Base-by-base conservation (phyloP, 2,888 invertebrate species). In the Galerucella pusilla region DNA sequence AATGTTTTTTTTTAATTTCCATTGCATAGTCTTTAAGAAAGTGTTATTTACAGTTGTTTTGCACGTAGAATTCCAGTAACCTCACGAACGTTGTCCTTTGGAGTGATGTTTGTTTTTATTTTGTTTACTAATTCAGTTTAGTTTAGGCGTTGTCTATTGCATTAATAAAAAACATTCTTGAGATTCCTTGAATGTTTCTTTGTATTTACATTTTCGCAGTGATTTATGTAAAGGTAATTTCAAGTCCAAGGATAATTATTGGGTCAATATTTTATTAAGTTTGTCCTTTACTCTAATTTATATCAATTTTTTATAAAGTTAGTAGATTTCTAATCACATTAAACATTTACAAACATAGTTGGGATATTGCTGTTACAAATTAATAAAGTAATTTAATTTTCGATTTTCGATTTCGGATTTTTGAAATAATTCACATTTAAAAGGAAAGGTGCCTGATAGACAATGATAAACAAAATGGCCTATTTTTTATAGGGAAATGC, bases 241-340 rank as follows among this genome's bases (percentile, higher is more conserved):
- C 64, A 46, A 65, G 64, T 65, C 42, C 64, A 65, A 65, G 64
- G 64, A 46, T 65, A 20, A 46, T 64, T 45, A 20, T 9, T 65
- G 64, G 64, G 64, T 65, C 64, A 46, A 16, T 45, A 42, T 42
- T 10, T 63, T n/a, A 7, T 14, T 7, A 28, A 16, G 54, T 57
- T 57, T n/a, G 57, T 57, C 57, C 57, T 35, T 35, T 35, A 35
- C 35, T 35, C 7, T 10, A 20, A 57, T 10, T 54, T 5, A 54
- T 57, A 16, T 20, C n/a, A 57, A 9, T n/a, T 57, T 57, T 20
- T 9, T 57, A 57, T 49, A 49, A 4, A 49, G 49, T 49, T 49
- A 14, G 12, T 49, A 14, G 49, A 3, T 49, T 14, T 14, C 4
- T 49, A 5, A 49, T 49, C 4, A 5, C 14, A 4, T 12, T 49